Conservation (phyloP, 2,797 vertebrate species). For the Hafferia zeledoni region DNA sequence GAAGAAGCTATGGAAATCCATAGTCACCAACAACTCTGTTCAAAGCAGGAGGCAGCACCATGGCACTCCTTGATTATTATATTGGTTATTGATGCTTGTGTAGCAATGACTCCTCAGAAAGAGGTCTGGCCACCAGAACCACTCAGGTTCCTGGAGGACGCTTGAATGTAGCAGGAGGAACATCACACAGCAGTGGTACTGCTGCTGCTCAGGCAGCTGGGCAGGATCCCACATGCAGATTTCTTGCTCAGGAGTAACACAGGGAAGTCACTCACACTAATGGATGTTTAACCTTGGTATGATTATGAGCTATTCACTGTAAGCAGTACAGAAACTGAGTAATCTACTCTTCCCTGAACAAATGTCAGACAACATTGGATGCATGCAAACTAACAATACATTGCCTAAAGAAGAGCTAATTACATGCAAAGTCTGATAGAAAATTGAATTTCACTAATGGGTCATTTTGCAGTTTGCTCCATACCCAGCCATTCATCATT, state of each 20-base stretch:
- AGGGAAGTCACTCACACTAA: background rate
- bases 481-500: background rate
- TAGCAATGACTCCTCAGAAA: background rate
- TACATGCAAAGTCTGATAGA: background rate
- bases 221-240: accelerated
- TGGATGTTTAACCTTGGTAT: background rate
- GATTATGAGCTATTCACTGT: background rate
- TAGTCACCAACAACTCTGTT: background rate
- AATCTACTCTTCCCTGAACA: background rate
- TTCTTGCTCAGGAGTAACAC: background rate
- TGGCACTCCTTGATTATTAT: background rate
- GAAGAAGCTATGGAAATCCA: background rate
- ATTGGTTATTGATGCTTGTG: background rate
- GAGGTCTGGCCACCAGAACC: background rate
- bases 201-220: background rate
- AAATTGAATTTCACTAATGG: constrained; percentile 1
- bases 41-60: background rate
- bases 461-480: background rate
- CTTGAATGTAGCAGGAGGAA: background rate
- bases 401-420: constrained; percentile 19
- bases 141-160: background rate
- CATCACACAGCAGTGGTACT: too few relatives aligned
- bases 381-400: background rate
- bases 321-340: background rate
- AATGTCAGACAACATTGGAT: background rate